phyloP scores from a whole-genome alignment of 2,888 invertebrate species.

The Caenorhabditis imperialis region DNA sequence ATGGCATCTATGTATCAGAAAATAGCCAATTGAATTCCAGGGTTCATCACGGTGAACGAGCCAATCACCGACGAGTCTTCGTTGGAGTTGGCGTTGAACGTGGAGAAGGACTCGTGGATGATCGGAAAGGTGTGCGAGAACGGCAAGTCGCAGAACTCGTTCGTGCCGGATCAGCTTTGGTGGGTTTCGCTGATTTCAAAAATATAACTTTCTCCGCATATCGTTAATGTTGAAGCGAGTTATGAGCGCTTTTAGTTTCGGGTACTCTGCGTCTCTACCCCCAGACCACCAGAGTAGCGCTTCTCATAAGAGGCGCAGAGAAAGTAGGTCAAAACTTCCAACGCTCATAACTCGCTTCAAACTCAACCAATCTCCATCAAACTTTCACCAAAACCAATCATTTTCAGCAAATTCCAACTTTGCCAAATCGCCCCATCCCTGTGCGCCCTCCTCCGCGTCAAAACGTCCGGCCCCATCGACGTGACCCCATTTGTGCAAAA shows the following conservation, averaged over 20 bases:
- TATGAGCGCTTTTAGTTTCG: too few species aligned
- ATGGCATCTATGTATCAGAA: too few species aligned
- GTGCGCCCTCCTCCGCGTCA: slow-evolving; percentile 56
- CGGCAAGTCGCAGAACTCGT: slow-evolving; percentile 70
- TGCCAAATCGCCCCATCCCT: slow-evolving; percentile 59
- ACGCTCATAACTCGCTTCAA: not conserved
- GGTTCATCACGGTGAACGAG: slow-evolving; percentile 59
- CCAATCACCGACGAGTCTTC: slow-evolving; percentile 54
- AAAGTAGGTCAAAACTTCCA: too few species aligned
- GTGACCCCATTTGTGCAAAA: slow-evolving; percentile 57
- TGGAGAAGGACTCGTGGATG: slow-evolving; percentile 72
- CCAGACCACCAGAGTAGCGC: too few species aligned
- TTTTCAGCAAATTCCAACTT: slow-evolving; percentile 63
- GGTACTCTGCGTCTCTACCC: too few species aligned
- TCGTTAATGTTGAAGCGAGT: too few species aligned
- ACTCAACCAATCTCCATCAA: too few species aligned
- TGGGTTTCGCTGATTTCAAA: slow-evolving; percentile 17
- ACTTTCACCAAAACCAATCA: too few species aligned
- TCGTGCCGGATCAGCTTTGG: slow-evolving; percentile 74
- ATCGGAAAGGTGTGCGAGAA: slow-evolving; percentile 72
- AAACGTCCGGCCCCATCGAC: slow-evolving; percentile 57
- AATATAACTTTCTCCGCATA: not conserved
- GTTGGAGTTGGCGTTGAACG: slow-evolving; percentile 63
- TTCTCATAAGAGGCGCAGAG: too few species aligned
- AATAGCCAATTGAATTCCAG: slow-evolving; percentile 8